Conservation (phyloP, 2,888 invertebrate species). For the Rhingia campestris region DNA sequence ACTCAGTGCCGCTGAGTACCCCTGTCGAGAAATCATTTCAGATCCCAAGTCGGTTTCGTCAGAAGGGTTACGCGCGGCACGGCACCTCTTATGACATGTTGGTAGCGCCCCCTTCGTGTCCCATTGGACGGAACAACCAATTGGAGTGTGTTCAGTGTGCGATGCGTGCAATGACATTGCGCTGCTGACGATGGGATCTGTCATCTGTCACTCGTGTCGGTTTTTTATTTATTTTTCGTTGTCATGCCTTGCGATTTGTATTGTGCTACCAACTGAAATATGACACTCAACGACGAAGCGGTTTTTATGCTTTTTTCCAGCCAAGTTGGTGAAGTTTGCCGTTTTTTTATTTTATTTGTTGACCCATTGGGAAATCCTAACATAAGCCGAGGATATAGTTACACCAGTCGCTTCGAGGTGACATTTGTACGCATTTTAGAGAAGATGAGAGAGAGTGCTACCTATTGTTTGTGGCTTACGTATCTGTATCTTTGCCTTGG, state of each 20-base stretch:
- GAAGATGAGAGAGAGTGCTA: conserved; percentile 8
- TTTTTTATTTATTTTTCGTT: conserved; percentile 8
- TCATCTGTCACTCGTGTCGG: not conserved
- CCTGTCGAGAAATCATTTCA: not conserved
- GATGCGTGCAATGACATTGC: conserved; percentile 45
- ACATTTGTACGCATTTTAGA: conserved; percentile 43
- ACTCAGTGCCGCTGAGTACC: not conserved
- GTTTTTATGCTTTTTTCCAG: conserved; percentile 34
- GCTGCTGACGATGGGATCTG: too few relatives aligned
- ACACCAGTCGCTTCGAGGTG: conserved; percentile 49
- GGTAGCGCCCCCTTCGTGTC: conserved; percentile 1
- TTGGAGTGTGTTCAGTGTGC: conserved; percentile 16
- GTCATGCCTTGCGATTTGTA: conserved; percentile 12
- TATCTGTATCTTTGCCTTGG: conserved; percentile 54
- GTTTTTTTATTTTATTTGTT: conserved; percentile 2
- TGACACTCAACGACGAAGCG: conserved; percentile 42
- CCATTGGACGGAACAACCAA: conserved; percentile 7
- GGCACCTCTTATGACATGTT: not conserved
- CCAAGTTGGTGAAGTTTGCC: conserved; percentile 18
- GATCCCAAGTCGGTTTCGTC: not conserved
- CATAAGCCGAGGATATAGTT: conserved; percentile 47
- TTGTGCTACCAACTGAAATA: conserved; percentile 34
- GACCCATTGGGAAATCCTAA: conserved; percentile 57
- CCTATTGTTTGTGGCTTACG: conserved; percentile 27
- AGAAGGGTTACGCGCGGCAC: not conserved